Conservation (phyloP, 2,113 vertebrate genomes). For the Agapornis roseicollis region DNA sequence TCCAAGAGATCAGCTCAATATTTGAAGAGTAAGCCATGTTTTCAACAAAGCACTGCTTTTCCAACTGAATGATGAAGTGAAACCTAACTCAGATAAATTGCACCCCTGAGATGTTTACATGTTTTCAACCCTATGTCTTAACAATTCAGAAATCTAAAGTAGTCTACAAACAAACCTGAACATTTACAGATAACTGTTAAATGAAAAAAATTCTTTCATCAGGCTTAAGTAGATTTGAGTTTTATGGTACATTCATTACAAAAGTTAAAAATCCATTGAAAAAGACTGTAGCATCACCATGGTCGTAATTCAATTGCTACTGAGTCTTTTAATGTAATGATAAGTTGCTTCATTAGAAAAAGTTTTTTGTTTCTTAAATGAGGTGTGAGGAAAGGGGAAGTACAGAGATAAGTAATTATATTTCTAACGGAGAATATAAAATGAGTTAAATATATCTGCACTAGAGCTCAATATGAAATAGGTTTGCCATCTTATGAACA, state of each 20-base stretch:
- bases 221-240: neutral
- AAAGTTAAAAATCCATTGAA: neutral
- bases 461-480: neutral
- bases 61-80: neutral
- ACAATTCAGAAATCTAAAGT: neutral
- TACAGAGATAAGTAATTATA: neutral
- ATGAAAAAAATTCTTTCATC: neutral
- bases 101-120: neutral
- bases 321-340: constrained; percentile 8
- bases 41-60: neutral
- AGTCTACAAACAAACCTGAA: neutral
- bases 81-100: neutral
- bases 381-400: neutral
- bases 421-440: neutral
- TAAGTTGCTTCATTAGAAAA: constrained; percentile 29
- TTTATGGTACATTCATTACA: neutral
- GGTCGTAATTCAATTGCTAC: neutral
- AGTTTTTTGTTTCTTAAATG: constrained; percentile 11
- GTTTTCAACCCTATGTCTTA: neutral
- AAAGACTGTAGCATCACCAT: neutral
- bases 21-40: neutral
- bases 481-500: neutral
- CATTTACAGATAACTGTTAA: neutral
- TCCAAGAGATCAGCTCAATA: neutral
- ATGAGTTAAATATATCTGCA: neutral